Percentiles rank a stretch among this genome's conserved stretches.
phyloP scores from a whole-genome alignment of 1,140 invertebrate genomes.

The Psix sp. region DNA sequence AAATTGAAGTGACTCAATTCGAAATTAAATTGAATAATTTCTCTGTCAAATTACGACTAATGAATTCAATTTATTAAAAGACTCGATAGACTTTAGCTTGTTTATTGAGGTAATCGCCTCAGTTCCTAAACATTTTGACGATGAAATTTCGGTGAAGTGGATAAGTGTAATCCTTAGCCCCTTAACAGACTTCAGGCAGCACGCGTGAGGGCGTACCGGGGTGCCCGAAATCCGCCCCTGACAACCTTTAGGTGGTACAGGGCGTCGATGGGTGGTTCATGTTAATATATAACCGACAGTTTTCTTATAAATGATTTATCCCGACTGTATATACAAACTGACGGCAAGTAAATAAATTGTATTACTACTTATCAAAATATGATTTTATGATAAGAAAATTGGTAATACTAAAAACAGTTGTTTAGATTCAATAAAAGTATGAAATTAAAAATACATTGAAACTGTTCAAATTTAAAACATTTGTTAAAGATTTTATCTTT shows the following conservation, averaged over 20 bases:
- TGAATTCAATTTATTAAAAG: slow-evolving; percentile 24
- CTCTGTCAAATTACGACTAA: slow-evolving; percentile 1
- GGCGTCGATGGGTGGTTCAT: slow-evolving; percentile 71
- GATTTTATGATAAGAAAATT: no score
- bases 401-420: no score
- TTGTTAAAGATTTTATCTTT: no score
- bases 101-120: slow-evolving; percentile 27
- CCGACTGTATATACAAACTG: slow-evolving; percentile 34
- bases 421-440: no score
- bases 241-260: slow-evolving; percentile 74
- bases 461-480: no score
- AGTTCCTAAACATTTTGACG: slow-evolving; percentile 16
- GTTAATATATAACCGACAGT: slow-evolving; percentile 66
- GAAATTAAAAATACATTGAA: no score
- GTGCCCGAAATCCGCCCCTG: slow-evolving; percentile 66
- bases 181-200: no score
- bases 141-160: slow-evolving; percentile 15
- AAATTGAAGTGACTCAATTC: no score
- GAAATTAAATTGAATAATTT: no score
- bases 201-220: slow-evolving; percentile 70
- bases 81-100: not conserved
- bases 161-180: slow-evolving; percentile 27
- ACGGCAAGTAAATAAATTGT: no score
- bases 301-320: slow-evolving; percentile 59
- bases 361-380: no score